Evolutionary conservation across 2,797 vertebrate genomes (phyloP).

Genomic region (Sebastes itinus): DNA sequence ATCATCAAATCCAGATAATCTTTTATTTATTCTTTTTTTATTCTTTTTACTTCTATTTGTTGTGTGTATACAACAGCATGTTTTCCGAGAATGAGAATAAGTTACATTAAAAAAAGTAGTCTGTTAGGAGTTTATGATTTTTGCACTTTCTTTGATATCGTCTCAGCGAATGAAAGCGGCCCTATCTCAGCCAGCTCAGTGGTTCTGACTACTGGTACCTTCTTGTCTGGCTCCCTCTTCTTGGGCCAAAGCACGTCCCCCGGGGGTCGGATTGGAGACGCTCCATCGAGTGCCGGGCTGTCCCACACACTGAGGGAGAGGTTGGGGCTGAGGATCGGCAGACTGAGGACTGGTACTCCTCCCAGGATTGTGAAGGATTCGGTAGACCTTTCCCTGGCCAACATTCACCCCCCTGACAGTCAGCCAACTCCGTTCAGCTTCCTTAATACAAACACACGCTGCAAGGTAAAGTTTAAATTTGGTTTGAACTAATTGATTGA

Average conservation of each 20-base stretch:
- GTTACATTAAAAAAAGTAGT: background rate
- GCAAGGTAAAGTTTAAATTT: slow-evolving; percentile 63
- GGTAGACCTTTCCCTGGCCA: slow-evolving; percentile 83
- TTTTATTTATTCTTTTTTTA: background rate
- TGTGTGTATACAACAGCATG: too few relatives aligned
- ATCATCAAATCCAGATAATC: background rate
- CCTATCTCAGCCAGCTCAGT: slow-evolving; percentile 83
- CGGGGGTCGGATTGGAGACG: slow-evolving; percentile 92
- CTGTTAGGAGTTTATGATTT: background rate
- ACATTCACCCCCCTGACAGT: slow-evolving; percentile 81
- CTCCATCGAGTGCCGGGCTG: slow-evolving; percentile 86
- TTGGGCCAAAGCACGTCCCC: slow-evolving; percentile 86
- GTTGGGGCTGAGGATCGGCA: slow-evolving; percentile 87
- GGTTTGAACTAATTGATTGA: background rate
- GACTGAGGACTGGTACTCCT: slow-evolving; percentile 94
- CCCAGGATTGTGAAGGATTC: slow-evolving; percentile 91
- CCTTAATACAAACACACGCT: slow-evolving; percentile 79
- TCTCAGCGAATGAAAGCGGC: slow-evolving; percentile 79
- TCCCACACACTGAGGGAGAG: slow-evolving; percentile 86
- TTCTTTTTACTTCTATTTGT: too few relatives aligned
- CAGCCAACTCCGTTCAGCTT: slow-evolving; percentile 93
- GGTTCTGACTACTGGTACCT: slow-evolving; percentile 93
- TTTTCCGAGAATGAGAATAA: rapidly evolving
- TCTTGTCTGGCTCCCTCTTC: slow-evolving; percentile 90
- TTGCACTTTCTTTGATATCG: background rate